A percentile compares a stretch with the other conserved stretches of the same genome.
These are phyloP conservation scores for Hedya salicella DNA, from an alignment of 2,888 invertebrate genomes.

Conservation along the genomic window DNA sequence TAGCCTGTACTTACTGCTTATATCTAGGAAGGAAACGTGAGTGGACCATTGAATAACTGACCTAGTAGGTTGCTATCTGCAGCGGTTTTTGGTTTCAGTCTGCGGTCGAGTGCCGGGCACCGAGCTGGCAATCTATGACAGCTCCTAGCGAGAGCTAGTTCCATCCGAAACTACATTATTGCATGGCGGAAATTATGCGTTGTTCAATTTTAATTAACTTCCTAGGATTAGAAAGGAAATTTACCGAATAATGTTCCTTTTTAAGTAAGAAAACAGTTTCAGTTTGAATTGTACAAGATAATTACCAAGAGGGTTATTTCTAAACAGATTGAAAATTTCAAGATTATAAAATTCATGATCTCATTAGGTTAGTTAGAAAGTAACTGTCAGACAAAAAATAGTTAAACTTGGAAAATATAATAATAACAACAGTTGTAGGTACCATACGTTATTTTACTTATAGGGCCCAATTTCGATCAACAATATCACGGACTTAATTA, in stretches of 20 bases:
- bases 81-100: conserved; percentile 68
- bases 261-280: neutral
- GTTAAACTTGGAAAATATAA: no score
- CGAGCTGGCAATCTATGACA: conserved; percentile 61
- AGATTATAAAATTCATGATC: no score
- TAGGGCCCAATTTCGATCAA: no score
- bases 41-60: conserved; percentile 45
- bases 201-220: conserved; percentile 6
- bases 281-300: neutral
- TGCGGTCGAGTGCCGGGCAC: conserved; percentile 69
- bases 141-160: conserved; percentile 47
- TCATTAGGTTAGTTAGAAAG: no score
- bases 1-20: conserved; percentile 49
- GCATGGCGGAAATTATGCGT: conserved; percentile 5
- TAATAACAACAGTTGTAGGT: no score
- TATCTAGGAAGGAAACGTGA: conserved; percentile 48
- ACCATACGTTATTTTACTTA: no score
- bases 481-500: no score
- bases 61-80: conserved; percentile 57
- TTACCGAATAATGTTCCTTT: neutral
- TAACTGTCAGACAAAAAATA: no score
- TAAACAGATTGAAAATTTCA: no score
- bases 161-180: conserved; percentile 2
- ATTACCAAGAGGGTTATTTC: no score
- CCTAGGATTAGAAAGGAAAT: neutral